These are phyloP conservation scores for Erethizon dorsatum DNA, from an alignment of 2,797 vertebrate genomes.

Conservation along the genomic window DNA sequence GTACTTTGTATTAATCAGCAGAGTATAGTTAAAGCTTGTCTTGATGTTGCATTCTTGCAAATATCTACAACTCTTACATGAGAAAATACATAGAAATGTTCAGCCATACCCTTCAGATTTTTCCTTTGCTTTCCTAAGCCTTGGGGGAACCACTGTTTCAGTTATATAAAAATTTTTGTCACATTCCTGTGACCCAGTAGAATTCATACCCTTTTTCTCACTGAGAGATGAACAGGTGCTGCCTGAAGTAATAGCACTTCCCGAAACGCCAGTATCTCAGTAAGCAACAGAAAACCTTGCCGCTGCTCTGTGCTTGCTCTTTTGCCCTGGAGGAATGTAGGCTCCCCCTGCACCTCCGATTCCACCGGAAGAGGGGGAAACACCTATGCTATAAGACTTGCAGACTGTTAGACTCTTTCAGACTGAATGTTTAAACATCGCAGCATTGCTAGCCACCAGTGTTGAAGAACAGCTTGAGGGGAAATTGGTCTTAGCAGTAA, in stretches of 20 bases:
- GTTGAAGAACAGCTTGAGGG: neutral
- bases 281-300: constrained; percentile 49
- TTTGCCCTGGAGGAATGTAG: constrained; percentile 33
- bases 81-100: constrained; percentile 80
- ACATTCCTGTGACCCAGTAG: constrained; percentile 83
- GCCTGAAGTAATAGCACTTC: constrained; percentile 69
- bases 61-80: constrained; percentile 83
- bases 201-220: constrained; percentile 75
- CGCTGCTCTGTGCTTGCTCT: neutral
- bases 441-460: neutral
- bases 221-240: constrained; percentile 79
- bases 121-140: constrained; percentile 78
- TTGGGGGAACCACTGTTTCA: constrained; percentile 81
- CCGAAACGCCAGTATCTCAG: constrained; percentile 8
- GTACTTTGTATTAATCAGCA: constrained; percentile 82
- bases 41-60: constrained; percentile 87
- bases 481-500: constrained; percentile 67
- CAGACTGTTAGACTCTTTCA: neutral
- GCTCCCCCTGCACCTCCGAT: neutral
- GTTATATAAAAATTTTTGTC: constrained; percentile 79
- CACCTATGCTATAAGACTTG: neutral
- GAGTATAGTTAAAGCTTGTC: constrained; percentile 92
- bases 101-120: constrained; percentile 77
- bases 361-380: neutral
- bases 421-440: constrained; percentile 27